phyloP scores from a whole-genome alignment of 1,140 invertebrate species.

The Drosophila malerkotliana region DNA sequence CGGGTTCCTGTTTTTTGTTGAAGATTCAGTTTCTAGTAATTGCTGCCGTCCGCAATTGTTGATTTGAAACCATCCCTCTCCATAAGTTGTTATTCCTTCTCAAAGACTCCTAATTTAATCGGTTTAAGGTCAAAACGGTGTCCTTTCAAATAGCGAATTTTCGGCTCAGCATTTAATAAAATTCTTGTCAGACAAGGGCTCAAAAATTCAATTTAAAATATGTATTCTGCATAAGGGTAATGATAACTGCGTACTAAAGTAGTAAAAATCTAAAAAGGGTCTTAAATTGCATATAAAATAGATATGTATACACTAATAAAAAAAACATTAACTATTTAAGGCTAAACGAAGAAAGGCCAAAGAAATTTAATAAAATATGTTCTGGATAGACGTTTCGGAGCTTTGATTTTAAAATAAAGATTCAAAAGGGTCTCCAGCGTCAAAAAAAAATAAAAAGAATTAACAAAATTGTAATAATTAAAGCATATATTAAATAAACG shows the following conservation, averaged over 20 bases:
- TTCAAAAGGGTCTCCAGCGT: conserved; percentile 1
- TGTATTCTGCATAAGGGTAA: conserved; percentile 19
- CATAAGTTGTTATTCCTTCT: conserved; percentile 8
- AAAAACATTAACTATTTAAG: conserved; percentile 8
- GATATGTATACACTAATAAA: conserved; percentile 31
- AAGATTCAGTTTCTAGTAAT: conserved; percentile 41
- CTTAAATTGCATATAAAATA: conserved; percentile 31
- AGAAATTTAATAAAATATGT: not conserved
- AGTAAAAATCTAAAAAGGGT: conserved; percentile 24
- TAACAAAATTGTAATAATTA: conserved; percentile 20
- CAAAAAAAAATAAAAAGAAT: conserved; percentile 18
- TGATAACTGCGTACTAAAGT: conserved; percentile 53
- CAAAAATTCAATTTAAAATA: conserved; percentile 15
- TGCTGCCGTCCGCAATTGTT: conserved; percentile 75
- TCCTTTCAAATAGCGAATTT: conserved; percentile 5
- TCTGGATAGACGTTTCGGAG: not conserved
- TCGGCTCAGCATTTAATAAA: conserved; percentile 27
- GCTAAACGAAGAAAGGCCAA: conserved; percentile 4
- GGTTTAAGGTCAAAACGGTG: conserved; percentile 27
- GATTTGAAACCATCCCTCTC: conserved; percentile 4
- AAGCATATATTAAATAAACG: conserved; percentile 39
- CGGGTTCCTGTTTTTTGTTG: conserved; percentile 16
- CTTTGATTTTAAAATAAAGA: not conserved
- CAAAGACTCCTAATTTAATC: not conserved
- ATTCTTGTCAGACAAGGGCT: conserved; percentile 32